Conservation (phyloP, 2,113 vertebrate species). For the Archilochus colubris region DNA sequence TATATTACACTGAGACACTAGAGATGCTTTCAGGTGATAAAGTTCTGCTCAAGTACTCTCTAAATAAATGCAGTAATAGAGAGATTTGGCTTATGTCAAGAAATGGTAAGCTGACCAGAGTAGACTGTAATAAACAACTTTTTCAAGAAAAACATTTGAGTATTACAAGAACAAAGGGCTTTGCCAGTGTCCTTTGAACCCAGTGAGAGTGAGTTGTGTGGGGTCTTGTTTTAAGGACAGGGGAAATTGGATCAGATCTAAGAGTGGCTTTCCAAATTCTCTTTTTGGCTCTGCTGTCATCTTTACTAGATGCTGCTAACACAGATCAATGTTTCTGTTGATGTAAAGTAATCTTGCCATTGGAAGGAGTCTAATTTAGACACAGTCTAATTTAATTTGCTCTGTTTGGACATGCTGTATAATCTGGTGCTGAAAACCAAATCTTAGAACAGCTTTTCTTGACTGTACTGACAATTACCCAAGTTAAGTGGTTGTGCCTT, state of each 20-base stretch:
- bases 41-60: not conserved
- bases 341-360: slow-evolving; percentile 62
- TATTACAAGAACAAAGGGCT: not conserved
- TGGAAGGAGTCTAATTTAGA: slow-evolving; percentile 77
- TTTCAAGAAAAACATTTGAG: not conserved
- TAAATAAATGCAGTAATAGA: slow-evolving; percentile 42
- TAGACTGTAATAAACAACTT: not conserved
- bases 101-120: not conserved
- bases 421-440: slow-evolving; percentile 69
- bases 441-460: slow-evolving; percentile 65
- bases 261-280: slow-evolving; percentile 10
- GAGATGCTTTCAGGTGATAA: slow-evolving; percentile 19
- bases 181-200: not conserved
- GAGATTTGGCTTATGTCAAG: slow-evolving; percentile 22
- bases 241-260: not conserved
- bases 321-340: slow-evolving; percentile 56
- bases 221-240: not conserved
- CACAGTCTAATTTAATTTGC: slow-evolving; percentile 76
- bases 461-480: slow-evolving; percentile 63
- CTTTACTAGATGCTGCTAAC: slow-evolving; percentile 27
- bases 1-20: not conserved
- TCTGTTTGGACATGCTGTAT: slow-evolving; percentile 73
- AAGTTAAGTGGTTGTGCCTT: slow-evolving; percentile 54
- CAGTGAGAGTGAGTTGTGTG: not conserved
- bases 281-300: not conserved